Evolutionary conservation across 2,113 vertebrate species (phyloP), one percentile per base, ranked within the genome.

Genomic region (Rhinolophus sinicus): DNA sequence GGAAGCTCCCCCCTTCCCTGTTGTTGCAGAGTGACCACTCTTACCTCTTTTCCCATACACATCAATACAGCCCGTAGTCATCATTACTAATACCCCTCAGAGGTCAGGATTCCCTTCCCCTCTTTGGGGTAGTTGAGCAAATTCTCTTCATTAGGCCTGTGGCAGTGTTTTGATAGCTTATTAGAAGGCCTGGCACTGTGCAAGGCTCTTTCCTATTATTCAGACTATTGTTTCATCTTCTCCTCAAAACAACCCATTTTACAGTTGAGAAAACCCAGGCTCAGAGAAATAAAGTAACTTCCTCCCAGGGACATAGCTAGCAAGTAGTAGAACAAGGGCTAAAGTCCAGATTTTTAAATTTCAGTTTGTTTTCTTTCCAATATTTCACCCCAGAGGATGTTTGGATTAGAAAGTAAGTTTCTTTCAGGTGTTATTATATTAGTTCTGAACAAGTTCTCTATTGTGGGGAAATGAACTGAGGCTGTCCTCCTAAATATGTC

Each of bases 401-500:
- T 54, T 44, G 28, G 28, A 33, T 81, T 95, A 26, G 18, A 54
- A 96, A 75, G 56, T 75, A 44, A 47, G 4, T 95, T 77, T 70
- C 60, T 80, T 75, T 30, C 44, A 75, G 33, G 58, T 83, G 64
- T 24, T 76, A 11, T 16, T 80, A 1, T 30, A 38, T 84, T 80
- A 35, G 19, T 52, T 76, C 81, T 75, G 90, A 84, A 38, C 50
- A 90, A 30, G 35, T 83, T 84, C 16, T 92, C 38, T 91, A 88
- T 40, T 72, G 60, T 72, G 28, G 38, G 65, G 54, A 73, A 78
- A 12, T 88, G 72, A 97, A 56, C 86, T 21, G 3, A 64, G 33
- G 47, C 47, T 33, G 1, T 94, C 72, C 65, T 94, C 72, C 14
- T 60, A 62, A 90, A 88, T 6, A 9, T 24, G 8, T 26, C 69